These are phyloP conservation scores for Epinephelus lanceolatus DNA, from an alignment of 2,113 vertebrate genomes.

Conservation along the genomic window DNA sequence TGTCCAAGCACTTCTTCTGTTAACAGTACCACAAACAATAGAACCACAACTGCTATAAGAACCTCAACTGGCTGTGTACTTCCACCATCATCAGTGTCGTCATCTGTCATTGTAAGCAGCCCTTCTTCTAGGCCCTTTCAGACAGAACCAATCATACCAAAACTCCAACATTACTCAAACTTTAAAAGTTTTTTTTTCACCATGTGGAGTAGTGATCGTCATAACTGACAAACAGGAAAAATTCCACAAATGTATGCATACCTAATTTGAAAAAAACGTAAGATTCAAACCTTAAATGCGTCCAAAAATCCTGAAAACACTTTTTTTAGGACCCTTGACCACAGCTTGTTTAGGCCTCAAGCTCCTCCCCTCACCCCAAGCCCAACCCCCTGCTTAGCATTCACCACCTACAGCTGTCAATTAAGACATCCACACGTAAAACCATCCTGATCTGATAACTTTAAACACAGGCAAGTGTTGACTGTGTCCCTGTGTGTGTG, in stretches of 20 bases:
- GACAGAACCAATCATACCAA: neutral
- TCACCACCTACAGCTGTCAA: constrained; percentile 71
- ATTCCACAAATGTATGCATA: neutral
- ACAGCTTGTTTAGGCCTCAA: constrained; percentile 23
- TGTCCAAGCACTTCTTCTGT: neutral
- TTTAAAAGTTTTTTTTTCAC: neutral
- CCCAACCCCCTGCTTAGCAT: constrained; percentile 60
- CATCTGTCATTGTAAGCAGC: constrained; percentile 7
- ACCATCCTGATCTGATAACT: constrained; percentile 62
- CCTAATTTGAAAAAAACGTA: neutral
- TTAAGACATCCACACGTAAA: constrained; percentile 45
- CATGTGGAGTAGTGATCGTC: neutral
- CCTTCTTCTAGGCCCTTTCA: neutral
- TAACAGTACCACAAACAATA: neutral
- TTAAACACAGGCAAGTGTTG: constrained; percentile 54
- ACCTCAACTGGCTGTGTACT: neutral
- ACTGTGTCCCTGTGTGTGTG: constrained; percentile 16
- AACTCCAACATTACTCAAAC: neutral
- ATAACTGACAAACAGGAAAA: neutral
- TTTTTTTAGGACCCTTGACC: neutral
- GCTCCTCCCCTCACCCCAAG: constrained; percentile 60
- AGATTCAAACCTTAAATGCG: neutral
- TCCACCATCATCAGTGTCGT: neutral
- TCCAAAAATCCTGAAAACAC: neutral
- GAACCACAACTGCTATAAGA: neutral